These are phyloP conservation scores for Tokudaia tokunoshimensis DNA, from an alignment of 2,797 vertebrate species.

Conservation along the genomic window DNA sequence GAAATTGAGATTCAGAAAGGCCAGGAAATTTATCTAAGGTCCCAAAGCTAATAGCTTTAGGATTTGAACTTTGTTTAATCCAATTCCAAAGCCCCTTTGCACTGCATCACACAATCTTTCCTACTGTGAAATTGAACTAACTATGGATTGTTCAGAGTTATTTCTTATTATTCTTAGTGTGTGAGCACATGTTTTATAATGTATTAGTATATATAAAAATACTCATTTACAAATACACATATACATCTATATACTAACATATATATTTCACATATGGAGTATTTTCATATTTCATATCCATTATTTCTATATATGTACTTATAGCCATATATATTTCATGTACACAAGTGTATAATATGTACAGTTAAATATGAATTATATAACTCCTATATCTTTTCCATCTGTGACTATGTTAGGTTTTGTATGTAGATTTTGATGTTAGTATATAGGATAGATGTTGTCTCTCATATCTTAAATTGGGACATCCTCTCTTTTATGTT, in stretches of 20 bases:
- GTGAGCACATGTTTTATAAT: background rate
- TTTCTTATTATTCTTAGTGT: background rate
- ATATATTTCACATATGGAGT: background rate
- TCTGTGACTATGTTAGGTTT: background rate
- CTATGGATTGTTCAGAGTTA: background rate
- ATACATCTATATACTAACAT: background rate
- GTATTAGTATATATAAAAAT: background rate
- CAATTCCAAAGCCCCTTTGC: conserved; percentile 10
- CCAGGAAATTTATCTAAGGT: conserved; percentile 34
- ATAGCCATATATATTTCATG: too few species aligned
- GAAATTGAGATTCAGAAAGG: conserved; percentile 57
- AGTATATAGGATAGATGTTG: background rate
- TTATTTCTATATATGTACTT: background rate
- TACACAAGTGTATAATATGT: background rate
- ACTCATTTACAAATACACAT: background rate
- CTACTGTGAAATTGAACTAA: background rate
- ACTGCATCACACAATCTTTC: background rate
- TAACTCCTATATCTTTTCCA: background rate
- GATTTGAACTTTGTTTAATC: conserved; percentile 60
- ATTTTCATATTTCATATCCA: background rate
- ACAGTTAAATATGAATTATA: background rate
- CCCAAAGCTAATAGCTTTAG: conserved; percentile 30
- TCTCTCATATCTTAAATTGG: background rate
- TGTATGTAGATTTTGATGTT: background rate
- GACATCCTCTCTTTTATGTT: background rate